phyloP scores from a whole-genome alignment of 2,888 invertebrate genomes.

The Drosophila paramelanica region DNA sequence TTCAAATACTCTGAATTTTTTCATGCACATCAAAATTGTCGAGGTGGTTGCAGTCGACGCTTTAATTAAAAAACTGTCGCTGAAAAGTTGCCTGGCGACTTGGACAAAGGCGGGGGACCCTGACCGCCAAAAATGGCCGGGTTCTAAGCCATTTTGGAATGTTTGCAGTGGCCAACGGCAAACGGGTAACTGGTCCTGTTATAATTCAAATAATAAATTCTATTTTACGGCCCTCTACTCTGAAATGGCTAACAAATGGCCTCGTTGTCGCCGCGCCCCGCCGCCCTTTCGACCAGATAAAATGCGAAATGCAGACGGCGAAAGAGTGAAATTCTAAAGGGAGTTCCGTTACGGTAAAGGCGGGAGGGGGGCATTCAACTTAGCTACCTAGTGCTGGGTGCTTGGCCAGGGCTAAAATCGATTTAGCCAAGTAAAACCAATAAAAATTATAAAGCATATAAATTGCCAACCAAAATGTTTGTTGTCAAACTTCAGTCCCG shows the following conservation, averaged over 20 bases:
- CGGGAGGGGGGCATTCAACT: not conserved
- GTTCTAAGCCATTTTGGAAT: constrained; percentile 33
- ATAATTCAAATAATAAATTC: constrained; percentile 73
- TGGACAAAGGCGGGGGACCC: constrained; percentile 38
- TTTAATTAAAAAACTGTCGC: constrained; percentile 60
- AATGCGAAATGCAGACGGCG: constrained; percentile 47
- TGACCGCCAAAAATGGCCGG: constrained; percentile 46
- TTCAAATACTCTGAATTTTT: not conserved
- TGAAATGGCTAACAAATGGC: constrained; percentile 59
- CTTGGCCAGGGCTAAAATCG: constrained; percentile 48
- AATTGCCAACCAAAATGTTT: constrained; percentile 72
- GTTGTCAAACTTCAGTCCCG: constrained; percentile 62
- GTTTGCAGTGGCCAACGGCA: not conserved
- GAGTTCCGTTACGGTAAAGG: no score
- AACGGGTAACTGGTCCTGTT: constrained; percentile 30
- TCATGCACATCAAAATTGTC: constrained; percentile 2
- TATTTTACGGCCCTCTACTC: constrained; percentile 64
- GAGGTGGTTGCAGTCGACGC: constrained; percentile 20
- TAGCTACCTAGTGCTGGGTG: constrained; percentile 9
- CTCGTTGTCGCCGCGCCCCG: constrained; percentile 44
- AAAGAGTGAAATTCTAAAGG: constrained; percentile 48
- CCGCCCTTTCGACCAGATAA: constrained; percentile 30
- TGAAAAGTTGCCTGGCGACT: constrained; percentile 22
- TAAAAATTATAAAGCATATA: constrained; percentile 71
- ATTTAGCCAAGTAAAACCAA: constrained; percentile 59